Percentiles rank a stretch among this genome's conserved stretches.
Evolutionary conservation across 1,140 invertebrate species (phyloP).

Genomic region (Lepidurus apus): DNA sequence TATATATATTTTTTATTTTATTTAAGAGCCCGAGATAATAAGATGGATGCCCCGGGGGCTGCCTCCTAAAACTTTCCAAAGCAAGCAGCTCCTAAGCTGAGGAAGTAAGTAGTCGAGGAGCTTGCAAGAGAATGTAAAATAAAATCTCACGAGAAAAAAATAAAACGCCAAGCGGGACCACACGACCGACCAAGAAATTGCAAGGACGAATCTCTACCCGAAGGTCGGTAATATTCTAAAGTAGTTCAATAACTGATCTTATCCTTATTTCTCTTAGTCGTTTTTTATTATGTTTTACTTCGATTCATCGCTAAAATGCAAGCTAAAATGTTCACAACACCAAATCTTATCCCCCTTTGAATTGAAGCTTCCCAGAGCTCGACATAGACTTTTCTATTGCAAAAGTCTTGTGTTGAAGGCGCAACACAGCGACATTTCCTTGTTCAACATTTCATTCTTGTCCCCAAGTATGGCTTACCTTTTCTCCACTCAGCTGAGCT

Average conservation of each 20-base stretch:
- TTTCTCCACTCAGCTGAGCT: too few relatives aligned
- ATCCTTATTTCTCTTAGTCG: not conserved
- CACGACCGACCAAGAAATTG: conserved; percentile 1
- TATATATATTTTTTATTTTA: not conserved
- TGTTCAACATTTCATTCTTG: too few relatives aligned
- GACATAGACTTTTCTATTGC: too few relatives aligned
- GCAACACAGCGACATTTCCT: too few relatives aligned
- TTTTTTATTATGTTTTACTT: not conserved
- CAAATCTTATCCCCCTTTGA: too few relatives aligned
- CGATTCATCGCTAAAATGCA: not conserved
- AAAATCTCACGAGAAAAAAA: not conserved
- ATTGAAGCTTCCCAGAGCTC: too few relatives aligned
- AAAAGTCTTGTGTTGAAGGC: too few relatives aligned
- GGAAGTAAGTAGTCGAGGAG: not conserved
- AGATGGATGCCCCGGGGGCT: not conserved
- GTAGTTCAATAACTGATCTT: conserved; percentile 10
- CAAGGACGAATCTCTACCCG: not conserved
- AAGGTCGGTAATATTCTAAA: not conserved
- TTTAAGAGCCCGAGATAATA: not conserved
- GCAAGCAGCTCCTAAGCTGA: not conserved
- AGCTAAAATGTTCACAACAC: too few relatives aligned
- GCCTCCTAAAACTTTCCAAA: not conserved
- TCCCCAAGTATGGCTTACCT: too few relatives aligned
- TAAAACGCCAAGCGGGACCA: not conserved
- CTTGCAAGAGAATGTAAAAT: not conserved